Percentiles rank a stretch among this genome's conserved stretches.
Evolutionary conservation across 2,888 invertebrate species (phyloP).

Genomic region (Drosophila stalkeri): DNA sequence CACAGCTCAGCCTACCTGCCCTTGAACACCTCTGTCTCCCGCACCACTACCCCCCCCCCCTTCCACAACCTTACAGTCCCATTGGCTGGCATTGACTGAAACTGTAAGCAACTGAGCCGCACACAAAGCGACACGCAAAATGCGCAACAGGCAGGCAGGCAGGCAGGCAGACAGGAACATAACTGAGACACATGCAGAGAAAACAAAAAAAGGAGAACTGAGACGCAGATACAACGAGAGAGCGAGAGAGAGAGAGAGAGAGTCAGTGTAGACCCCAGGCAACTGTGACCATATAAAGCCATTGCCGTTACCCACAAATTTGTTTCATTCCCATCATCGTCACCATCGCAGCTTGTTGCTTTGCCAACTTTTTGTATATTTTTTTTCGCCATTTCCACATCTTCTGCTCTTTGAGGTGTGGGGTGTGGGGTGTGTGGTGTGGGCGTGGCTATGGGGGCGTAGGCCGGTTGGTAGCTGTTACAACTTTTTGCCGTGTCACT

Average conservation of each 20-base stretch:
- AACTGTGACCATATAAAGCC: constrained; percentile 52
- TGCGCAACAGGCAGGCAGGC: constrained; percentile 68
- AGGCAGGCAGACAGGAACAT: constrained; percentile 12
- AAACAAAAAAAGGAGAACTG: constrained; percentile 4
- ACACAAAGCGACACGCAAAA: constrained; percentile 71
- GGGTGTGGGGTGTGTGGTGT: neutral
- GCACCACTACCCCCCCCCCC: too few relatives aligned
- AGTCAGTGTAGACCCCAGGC: constrained; percentile 22
- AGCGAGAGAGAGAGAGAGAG: constrained; percentile 6
- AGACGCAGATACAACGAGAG: constrained; percentile 1
- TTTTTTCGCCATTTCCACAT: constrained; percentile 16
- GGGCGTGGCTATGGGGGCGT: neutral
- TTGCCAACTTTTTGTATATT: constrained; percentile 67
- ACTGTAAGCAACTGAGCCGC: constrained; percentile 63
- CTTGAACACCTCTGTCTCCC: neutral
- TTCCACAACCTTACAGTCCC: neutral
- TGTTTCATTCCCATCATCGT: constrained; percentile 53
- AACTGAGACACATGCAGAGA: constrained; percentile 26
- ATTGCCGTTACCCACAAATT: constrained; percentile 44
- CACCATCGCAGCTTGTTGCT: constrained; percentile 76
- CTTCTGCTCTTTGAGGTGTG: constrained; percentile 1
- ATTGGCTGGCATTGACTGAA: constrained; percentile 29
- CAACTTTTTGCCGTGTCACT: constrained; percentile 37
- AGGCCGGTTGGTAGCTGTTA: neutral
- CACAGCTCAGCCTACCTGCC: neutral